Conservation (phyloP, 2,888 invertebrate genomes). For the Listrodromus nycthemerus region DNA sequence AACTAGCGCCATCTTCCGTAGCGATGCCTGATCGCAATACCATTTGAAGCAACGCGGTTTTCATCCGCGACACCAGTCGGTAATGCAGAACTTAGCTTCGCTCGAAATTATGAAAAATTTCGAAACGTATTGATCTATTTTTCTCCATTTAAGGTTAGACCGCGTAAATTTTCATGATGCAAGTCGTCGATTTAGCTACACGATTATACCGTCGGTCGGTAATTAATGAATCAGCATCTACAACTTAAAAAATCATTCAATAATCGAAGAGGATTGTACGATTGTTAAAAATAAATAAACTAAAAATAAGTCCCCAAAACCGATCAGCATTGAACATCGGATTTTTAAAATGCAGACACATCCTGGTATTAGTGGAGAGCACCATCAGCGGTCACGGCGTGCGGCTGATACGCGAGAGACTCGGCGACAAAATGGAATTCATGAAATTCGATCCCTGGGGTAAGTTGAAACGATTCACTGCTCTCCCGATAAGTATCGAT, state of each 20-base stretch:
- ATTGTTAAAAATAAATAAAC: not conserved
- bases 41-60: not conserved
- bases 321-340: conserved; percentile 27
- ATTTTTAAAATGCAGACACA: conserved; percentile 85
- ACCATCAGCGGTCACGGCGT: conserved; percentile 91
- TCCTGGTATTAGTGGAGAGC: conserved; percentile 93
- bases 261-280: not conserved
- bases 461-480: conserved; percentile 85
- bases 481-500: not conserved
- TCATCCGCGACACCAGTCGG: not conserved
- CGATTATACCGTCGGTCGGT: too few species aligned
- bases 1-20: not conserved
- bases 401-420: conserved; percentile 88
- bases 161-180: too few species aligned
- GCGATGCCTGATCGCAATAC: not conserved
- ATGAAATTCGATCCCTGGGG: conserved; percentile 92
- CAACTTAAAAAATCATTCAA: too few species aligned
- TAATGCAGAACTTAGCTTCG: not conserved
- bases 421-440: conserved; percentile 92
- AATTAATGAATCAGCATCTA: too few species aligned
- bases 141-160: too few species aligned
- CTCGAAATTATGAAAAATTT: too few species aligned
- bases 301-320: conserved; percentile 17
- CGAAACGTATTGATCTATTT: too few species aligned
- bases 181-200: too few species aligned